These are phyloP conservation scores for Cyprinodon brontotheroides DNA, from an alignment of 2,113 vertebrate species.

Conservation along the genomic window DNA sequence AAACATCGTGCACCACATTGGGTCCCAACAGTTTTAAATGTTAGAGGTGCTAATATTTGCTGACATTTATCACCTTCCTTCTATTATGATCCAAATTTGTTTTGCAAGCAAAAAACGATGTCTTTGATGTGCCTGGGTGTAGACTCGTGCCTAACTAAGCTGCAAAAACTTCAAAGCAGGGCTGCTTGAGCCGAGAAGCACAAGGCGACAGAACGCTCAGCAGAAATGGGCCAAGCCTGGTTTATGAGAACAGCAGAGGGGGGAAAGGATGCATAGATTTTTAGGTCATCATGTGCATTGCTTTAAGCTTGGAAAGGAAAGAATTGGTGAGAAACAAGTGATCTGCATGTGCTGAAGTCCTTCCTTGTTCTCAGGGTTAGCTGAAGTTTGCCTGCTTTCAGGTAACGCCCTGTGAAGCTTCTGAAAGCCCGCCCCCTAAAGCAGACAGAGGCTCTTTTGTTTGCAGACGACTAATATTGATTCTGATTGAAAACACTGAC, in stretches of 20 bases:
- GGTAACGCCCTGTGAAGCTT: background rate
- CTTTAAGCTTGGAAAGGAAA: background rate
- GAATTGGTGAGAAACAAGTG: conserved; percentile 1
- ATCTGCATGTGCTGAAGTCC: background rate
- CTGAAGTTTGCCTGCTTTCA: background rate
- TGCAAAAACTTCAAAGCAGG: conserved; percentile 40
- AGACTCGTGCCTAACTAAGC: background rate
- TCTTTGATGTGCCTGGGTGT: conserved; percentile 22
- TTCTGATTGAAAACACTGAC: background rate
- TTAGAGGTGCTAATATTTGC: background rate
- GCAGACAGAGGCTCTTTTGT: background rate
- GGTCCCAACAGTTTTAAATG: background rate
- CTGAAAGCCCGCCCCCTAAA: background rate
- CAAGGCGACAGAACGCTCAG: conserved; percentile 3
- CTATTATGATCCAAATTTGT: background rate
- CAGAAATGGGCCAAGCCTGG: conserved; percentile 60
- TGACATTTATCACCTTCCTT: background rate
- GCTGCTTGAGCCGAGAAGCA: background rate
- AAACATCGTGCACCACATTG: background rate
- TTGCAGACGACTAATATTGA: background rate
- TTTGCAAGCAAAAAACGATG: background rate
- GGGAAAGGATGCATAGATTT: conserved; percentile 15
- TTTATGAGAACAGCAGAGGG: conserved; percentile 35
- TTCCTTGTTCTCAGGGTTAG: background rate
- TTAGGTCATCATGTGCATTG: conserved; percentile 45